A percentile compares a stretch with the other conserved stretches of the same genome.
Evolutionary conservation across 1,140 invertebrate species (phyloP).

Genomic region (Rhagoletis pomonella): DNA sequence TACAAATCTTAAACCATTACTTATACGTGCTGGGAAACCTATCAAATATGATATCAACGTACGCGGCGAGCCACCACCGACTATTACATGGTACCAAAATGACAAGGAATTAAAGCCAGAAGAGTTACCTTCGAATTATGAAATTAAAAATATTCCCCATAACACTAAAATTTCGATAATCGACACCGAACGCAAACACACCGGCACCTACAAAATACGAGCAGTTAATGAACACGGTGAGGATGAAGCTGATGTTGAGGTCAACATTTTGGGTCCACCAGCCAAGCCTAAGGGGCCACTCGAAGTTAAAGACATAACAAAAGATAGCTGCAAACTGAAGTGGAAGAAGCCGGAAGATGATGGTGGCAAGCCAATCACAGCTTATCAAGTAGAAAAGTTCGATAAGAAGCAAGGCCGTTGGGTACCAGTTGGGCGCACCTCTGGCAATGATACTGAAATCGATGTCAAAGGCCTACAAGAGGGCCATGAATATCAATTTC

Average conservation of each 20-base stretch:
- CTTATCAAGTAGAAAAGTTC: slow-evolving; percentile 97
- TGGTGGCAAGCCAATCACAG: slow-evolving; percentile 95
- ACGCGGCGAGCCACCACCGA: slow-evolving; percentile 94
- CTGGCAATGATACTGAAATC: slow-evolving; percentile 86
- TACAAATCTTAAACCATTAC: slow-evolving; percentile 93
- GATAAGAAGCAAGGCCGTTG: slow-evolving; percentile 95
- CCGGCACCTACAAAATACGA: slow-evolving; percentile 92
- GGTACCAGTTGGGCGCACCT: slow-evolving; percentile 91
- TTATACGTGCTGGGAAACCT: slow-evolving; percentile 92
- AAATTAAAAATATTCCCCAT: slow-evolving; percentile 93
- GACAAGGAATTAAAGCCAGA: slow-evolving; percentile 76
- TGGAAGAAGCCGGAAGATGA: slow-evolving; percentile 99
- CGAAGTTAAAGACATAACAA: slow-evolving; percentile 94
- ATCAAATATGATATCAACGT: slow-evolving; percentile 96
- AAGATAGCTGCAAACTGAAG: slow-evolving; percentile 88
- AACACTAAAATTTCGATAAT: slow-evolving; percentile 94
- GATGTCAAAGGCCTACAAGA: slow-evolving; percentile 94
- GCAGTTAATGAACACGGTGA: slow-evolving; percentile 94
- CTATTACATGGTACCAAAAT: slow-evolving; percentile 86
- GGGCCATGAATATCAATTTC: slow-evolving; percentile 96
- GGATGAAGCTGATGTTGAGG: slow-evolving; percentile 95
- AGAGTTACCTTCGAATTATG: slow-evolving; percentile 80
- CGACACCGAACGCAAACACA: slow-evolving; percentile 88
- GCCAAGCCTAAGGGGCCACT: slow-evolving; percentile 92
- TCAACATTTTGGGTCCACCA: slow-evolving; percentile 90